Percentiles rank a stretch among this genome's conserved stretches.
These are phyloP conservation scores for Nothura maculosa DNA, from an alignment of 2,797 vertebrate species.

Conservation along the genomic window DNA sequence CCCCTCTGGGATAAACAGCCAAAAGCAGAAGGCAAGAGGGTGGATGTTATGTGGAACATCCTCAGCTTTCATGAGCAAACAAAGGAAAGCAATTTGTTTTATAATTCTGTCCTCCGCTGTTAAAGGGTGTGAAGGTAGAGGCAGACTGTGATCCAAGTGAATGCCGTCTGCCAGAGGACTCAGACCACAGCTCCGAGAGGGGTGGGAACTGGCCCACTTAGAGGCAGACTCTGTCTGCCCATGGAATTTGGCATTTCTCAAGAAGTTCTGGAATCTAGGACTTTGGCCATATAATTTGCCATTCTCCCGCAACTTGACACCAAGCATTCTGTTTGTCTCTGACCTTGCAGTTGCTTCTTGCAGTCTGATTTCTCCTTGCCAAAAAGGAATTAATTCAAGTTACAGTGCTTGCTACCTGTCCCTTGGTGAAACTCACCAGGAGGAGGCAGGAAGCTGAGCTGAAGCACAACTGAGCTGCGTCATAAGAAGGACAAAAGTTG, in stretches of 20 bases:
- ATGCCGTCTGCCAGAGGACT: neutral
- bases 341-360: neutral
- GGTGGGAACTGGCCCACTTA: neutral
- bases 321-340: neutral
- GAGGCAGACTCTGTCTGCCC: neutral
- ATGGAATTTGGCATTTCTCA: neutral
- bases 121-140: neutral
- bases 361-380: neutral
- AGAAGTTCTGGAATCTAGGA: neutral
- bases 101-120: neutral
- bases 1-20: neutral
- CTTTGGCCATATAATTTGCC: neutral
- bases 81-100: neutral
- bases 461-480: neutral
- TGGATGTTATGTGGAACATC: neutral
- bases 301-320: neutral
- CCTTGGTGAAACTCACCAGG: neutral
- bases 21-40: neutral
- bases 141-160: neutral
- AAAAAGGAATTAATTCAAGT: neutral
- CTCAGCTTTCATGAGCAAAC: neutral
- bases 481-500: neutral
- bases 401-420: neutral
- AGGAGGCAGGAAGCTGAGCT: neutral
- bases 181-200: neutral